Evolutionary conservation across 2,888 invertebrate species (phyloP).

Genomic region (Pachydiplax longipennis): DNA sequence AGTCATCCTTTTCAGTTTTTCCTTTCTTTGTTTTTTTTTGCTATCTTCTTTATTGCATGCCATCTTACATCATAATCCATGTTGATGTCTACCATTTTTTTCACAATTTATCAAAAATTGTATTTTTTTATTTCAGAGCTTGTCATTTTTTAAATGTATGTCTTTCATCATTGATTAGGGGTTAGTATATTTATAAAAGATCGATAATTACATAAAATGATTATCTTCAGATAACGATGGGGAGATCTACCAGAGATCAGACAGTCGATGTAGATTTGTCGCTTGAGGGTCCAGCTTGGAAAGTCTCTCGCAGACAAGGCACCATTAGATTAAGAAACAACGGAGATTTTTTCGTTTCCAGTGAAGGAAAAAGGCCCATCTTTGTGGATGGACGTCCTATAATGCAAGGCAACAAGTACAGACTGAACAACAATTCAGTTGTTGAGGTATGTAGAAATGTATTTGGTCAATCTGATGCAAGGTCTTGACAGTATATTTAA

Average conservation of each 20-base stretch:
- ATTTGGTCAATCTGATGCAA: background rate
- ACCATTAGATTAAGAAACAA: conserved; percentile 88
- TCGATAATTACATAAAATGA: too few species aligned
- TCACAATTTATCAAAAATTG: too few species aligned
- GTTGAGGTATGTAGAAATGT: conserved; percentile 75
- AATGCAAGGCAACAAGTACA: conserved; percentile 85
- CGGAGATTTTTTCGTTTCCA: conserved; percentile 93
- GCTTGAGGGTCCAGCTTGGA: conserved; percentile 93
- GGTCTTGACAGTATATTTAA: too few species aligned
- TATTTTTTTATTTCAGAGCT: too few species aligned
- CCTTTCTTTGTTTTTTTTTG: too few species aligned
- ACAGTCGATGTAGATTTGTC: conserved; percentile 92
- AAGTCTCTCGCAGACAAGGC: conserved; percentile 91
- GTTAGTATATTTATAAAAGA: too few species aligned
- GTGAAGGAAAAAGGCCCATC: conserved; percentile 93
- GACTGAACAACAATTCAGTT: conserved; percentile 91
- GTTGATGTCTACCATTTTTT: too few species aligned
- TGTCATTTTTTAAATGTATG: too few species aligned
- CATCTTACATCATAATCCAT: too few species aligned
- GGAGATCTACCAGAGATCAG: conserved; percentile 86
- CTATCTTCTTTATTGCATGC: too few species aligned
- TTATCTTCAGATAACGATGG: conserved; percentile 79
- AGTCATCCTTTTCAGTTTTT: too few species aligned
- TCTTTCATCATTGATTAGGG: too few species aligned
- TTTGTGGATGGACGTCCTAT: conserved; percentile 94